A percentile compares a stretch with the other conserved stretches of the same genome.
These are phyloP conservation scores for Phaetusa simplex DNA, from an alignment of 2,113 vertebrate species.

Conservation along the genomic window DNA sequence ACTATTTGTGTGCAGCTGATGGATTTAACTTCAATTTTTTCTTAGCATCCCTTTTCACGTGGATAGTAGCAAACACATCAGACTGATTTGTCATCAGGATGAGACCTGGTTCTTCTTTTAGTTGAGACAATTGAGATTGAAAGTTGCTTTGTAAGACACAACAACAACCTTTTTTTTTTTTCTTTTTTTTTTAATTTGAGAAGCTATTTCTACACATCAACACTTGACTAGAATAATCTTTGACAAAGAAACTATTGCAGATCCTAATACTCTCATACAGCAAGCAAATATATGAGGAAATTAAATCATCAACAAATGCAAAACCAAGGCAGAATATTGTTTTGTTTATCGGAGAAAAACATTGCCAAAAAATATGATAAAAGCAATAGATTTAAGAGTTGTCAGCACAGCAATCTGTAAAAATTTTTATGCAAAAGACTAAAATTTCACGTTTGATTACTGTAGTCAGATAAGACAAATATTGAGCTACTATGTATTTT, in stretches of 20 bases:
- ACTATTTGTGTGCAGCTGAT: not conserved
- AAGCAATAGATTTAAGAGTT: not conserved
- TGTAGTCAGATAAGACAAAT: not conserved
- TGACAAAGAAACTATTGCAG: constrained; percentile 20
- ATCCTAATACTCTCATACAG: constrained; percentile 17
- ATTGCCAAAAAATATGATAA: not conserved
- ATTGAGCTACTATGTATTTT: not conserved
- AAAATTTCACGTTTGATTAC: not conserved
- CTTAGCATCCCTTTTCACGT: not conserved
- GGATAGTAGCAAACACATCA: not conserved
- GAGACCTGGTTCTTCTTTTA: not conserved
- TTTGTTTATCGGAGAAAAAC: not conserved
- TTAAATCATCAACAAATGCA: constrained; percentile 1
- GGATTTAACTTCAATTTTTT: not conserved
- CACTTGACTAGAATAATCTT: constrained; percentile 21
- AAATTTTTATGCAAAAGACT: not conserved
- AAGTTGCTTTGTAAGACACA: not conserved
- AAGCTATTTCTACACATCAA: not conserved
- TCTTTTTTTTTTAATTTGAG: not conserved
- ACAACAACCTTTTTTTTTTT: not conserved
- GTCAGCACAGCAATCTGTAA: not conserved
- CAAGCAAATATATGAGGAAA: constrained; percentile 1
- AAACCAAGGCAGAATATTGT: not conserved
- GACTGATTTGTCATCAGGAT: not conserved
- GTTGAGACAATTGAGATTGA: not conserved